Conservation (phyloP, 1,140 invertebrate species). For the Drosophila subobscura region DNA sequence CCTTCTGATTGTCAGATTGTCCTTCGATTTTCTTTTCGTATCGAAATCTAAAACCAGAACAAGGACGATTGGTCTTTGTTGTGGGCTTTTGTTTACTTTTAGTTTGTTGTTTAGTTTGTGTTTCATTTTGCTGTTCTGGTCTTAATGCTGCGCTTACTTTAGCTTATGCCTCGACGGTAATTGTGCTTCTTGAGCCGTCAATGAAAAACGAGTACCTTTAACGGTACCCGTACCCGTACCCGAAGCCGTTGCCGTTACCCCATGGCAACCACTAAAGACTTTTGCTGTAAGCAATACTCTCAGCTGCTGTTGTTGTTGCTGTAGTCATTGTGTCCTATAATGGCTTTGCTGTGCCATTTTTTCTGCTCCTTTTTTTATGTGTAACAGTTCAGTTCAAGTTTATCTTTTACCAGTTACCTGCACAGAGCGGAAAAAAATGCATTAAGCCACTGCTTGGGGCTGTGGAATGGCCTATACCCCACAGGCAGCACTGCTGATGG, state of each 20-base stretch:
- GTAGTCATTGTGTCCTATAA: too few relatives aligned
- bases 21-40: too few relatives aligned
- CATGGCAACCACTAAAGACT: neutral
- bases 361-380: conserved; percentile 7
- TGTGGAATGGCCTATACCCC: conserved; percentile 8
- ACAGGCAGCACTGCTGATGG: conserved; percentile 11
- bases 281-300: conserved; percentile 8
- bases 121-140: neutral
- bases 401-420: conserved; percentile 27
- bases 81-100: neutral
- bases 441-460: conserved; percentile 29
- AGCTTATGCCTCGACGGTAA: conserved; percentile 35
- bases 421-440: conserved; percentile 29
- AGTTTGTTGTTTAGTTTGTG: neutral
- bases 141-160: too few relatives aligned
- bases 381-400: conserved; percentile 18
- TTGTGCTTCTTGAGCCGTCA: conserved; percentile 22
- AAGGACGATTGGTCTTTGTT: too few relatives aligned
- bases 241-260: too few relatives aligned
- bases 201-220: conserved; percentile 30
- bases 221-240: conserved; percentile 2
- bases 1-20: too few relatives aligned
- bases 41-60: too few relatives aligned
- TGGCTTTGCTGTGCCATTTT: conserved; percentile 6
- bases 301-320: conserved; percentile 20